A percentile compares a stretch with the other conserved stretches of the same genome.
These are phyloP conservation scores for Hippocampus comes DNA, from an alignment of 2,113 vertebrate species.

Conservation along the genomic window DNA sequence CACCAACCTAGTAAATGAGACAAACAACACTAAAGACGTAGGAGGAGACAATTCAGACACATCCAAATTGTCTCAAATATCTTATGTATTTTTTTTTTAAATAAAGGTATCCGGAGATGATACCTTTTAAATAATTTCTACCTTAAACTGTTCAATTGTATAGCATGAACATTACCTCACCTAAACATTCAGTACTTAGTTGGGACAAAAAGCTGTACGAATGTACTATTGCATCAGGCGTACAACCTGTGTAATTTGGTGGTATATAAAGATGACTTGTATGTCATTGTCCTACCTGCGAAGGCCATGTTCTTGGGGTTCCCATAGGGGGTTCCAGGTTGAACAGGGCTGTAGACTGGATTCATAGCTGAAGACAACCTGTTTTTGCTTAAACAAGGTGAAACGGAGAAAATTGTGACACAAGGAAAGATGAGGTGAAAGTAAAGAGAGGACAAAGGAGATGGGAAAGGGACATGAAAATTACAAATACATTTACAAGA, in stretches of 20 bases:
- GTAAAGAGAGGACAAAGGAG: constrained; percentile 7
- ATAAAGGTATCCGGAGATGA: no score
- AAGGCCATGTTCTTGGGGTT: constrained; percentile 99
- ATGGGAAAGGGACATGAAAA: constrained; percentile 30
- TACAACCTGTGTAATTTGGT: neutral
- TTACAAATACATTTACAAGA: constrained; percentile 27
- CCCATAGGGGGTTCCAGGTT: constrained; percentile 94
- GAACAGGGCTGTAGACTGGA: constrained; percentile 98
- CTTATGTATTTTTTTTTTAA: no score
- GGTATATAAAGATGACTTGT: neutral
- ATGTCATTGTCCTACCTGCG: constrained; percentile 73
- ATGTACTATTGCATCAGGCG: no score
- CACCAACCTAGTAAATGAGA: constrained; percentile 33
- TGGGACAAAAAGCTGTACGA: neutral
- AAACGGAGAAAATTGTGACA: constrained; percentile 5
- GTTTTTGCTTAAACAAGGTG: constrained; percentile 77
- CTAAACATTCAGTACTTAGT: neutral
- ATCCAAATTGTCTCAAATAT: constrained; percentile 8
- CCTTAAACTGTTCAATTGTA: no score
- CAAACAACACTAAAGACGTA: constrained; percentile 41
- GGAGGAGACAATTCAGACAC: constrained; percentile 47
- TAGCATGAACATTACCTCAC: neutral
- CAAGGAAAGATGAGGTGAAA: neutral
- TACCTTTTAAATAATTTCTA: no score
- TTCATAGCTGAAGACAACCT: constrained; percentile 92